Evolutionary conservation across 2,888 invertebrate species (phyloP).

Genomic region (Acrobasis consociella): DNA sequence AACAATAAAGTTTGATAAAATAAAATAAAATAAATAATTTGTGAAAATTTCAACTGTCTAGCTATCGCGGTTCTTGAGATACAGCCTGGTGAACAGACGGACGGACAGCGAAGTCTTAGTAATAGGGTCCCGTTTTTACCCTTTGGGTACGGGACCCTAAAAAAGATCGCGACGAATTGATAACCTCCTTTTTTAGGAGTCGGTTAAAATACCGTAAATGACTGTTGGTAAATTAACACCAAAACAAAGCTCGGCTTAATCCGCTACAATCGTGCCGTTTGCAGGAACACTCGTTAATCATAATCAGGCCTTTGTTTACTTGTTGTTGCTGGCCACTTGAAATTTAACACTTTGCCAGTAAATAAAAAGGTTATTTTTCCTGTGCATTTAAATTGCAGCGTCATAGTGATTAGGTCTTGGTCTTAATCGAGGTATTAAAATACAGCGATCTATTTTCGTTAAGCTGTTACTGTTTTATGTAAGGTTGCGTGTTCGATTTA

Average conservation of each 20-base stretch:
- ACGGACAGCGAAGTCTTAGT: too few species aligned
- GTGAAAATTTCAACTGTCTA: too few species aligned
- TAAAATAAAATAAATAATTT: too few species aligned
- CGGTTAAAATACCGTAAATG: conserved; percentile 6
- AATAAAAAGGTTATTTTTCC: conserved; percentile 19
- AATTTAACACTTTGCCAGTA: conserved; percentile 2
- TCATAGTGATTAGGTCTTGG: conserved; percentile 1
- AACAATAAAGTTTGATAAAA: too few species aligned
- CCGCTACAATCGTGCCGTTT: conserved; percentile 28
- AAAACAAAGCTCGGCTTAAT: conserved; percentile 27
- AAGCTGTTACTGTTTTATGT: background rate
- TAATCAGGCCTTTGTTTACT: conserved; percentile 33
- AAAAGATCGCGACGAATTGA: too few species aligned
- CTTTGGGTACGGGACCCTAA: too few species aligned
- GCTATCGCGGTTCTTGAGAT: too few species aligned
- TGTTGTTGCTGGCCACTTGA: conserved; percentile 13
- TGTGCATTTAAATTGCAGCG: background rate
- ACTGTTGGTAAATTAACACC: conserved; percentile 7
- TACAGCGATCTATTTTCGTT: background rate
- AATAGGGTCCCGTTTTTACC: too few species aligned
- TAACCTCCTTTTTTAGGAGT: too few species aligned
- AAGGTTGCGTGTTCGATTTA: background rate
- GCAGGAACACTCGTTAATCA: conserved; percentile 37
- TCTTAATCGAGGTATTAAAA: background rate
- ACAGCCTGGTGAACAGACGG: too few species aligned